Conservation (phyloP, 2,797 vertebrate species). For the Thunnus albacares region DNA sequence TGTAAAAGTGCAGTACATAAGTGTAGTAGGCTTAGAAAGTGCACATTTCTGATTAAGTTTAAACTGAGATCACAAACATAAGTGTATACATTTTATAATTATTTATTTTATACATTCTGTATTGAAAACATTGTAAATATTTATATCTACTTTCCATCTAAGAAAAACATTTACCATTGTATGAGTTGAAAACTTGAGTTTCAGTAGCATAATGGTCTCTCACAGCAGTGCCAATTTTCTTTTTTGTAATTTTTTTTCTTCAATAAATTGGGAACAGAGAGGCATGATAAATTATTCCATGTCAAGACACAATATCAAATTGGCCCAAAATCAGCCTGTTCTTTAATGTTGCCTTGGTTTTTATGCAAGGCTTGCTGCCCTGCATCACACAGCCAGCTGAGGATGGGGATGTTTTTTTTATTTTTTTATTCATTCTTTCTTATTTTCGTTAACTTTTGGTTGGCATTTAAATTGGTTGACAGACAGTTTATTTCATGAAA, state of each 20-base stretch:
- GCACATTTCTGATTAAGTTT: too few relatives aligned
- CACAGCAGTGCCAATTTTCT: neutral
- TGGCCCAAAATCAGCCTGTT: constrained; percentile 20
- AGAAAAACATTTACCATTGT: neutral
- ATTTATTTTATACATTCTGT: too few relatives aligned
- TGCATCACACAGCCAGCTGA: constrained; percentile 24
- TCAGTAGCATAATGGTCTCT: neutral
- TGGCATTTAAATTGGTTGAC: neutral
- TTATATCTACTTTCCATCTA: neutral
- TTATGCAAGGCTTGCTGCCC: constrained; percentile 34
- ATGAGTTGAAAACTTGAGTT: neutral
- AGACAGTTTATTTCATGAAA: constrained; percentile 33
- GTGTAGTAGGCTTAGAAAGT: neutral
- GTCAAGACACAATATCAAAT: constrained; percentile 7
- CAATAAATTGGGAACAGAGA: constrained; percentile 21
- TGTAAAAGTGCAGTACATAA: neutral
- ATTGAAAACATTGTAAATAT: neutral
- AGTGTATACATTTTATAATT: too few relatives aligned
- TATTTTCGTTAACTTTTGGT: neutral
- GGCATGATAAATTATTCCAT: neutral
- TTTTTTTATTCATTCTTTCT: constrained; percentile 1
- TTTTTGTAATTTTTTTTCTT: constrained; percentile 3
- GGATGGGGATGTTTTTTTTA: neutral
- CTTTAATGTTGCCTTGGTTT: constrained; percentile 27
- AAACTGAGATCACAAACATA: too few relatives aligned